Evolutionary conservation across 2,888 invertebrate genomes (phyloP).

Genomic region (Morpho helenor): DNA sequence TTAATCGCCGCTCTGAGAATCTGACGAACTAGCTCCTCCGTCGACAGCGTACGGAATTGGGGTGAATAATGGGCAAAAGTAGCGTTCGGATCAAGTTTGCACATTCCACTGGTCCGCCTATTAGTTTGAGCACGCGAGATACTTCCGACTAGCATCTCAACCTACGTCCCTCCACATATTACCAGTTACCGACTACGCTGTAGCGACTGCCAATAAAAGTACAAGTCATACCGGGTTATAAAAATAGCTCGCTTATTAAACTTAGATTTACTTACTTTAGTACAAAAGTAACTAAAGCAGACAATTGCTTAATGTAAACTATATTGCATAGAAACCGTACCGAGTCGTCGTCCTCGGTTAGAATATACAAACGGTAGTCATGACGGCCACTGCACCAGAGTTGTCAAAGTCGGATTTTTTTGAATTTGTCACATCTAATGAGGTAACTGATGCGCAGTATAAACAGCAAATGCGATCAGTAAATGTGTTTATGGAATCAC

Average conservation of each 20-base stretch:
- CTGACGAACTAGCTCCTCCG: slow-evolving; percentile 46
- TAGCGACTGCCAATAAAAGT: slow-evolving; percentile 76
- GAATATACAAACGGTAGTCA: slow-evolving; percentile 83
- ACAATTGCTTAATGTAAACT: slow-evolving; percentile 42
- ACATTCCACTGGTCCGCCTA: slow-evolving; percentile 75
- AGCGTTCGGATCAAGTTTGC: slow-evolving; percentile 74
- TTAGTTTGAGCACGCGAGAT: slow-evolving; percentile 50
- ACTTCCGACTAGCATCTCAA: slow-evolving; percentile 58
- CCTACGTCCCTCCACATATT: slow-evolving; percentile 48
- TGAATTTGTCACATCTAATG: slow-evolving; percentile 91
- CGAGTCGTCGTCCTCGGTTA: slow-evolving; percentile 65
- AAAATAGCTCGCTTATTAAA: slow-evolving; percentile 58
- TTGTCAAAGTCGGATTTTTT: slow-evolving; percentile 93
- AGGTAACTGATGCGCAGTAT: slow-evolving; percentile 84
- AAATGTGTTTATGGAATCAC: slow-evolving; percentile 82
- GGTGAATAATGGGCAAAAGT: slow-evolving; percentile 77
- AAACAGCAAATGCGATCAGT: slow-evolving; percentile 84
- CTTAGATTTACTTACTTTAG: slow-evolving; percentile 70
- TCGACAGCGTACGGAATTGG: slow-evolving; percentile 49
- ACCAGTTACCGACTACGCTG: slow-evolving; percentile 71
- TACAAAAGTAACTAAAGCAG: slow-evolving; percentile 56
- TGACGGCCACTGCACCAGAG: slow-evolving; percentile 92
- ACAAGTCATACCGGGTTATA: slow-evolving; percentile 74
- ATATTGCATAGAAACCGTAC: slow-evolving; percentile 44
- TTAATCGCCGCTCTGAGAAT: slow-evolving; percentile 33